A percentile compares a stretch with the other conserved stretches of the same genome.
phyloP scores from a whole-genome alignment of 2,797 vertebrate genomes.

The Epinephelus coioides region DNA sequence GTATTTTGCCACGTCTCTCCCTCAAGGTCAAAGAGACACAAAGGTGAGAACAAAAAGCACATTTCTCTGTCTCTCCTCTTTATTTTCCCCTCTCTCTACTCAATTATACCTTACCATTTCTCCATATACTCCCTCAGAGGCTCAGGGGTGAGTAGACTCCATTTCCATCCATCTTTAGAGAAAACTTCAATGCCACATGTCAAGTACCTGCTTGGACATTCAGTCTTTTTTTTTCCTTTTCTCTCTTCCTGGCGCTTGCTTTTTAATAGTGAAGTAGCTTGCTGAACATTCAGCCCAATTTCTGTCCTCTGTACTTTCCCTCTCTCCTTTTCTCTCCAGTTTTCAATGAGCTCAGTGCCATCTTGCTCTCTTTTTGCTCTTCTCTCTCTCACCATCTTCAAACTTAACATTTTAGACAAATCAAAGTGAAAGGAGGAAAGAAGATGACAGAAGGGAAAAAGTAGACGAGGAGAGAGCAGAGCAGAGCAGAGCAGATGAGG shows the following conservation, averaged over 20 bases:
- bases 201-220: slow-evolving; percentile 69
- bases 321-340: slow-evolving; percentile 28
- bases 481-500: slow-evolving; percentile 24
- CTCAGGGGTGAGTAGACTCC: slow-evolving; percentile 44
- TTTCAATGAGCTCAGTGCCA: slow-evolving; percentile 49
- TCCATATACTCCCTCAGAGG: slow-evolving; percentile 22
- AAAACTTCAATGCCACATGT: slow-evolving; percentile 63
- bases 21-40: slow-evolving; percentile 58
- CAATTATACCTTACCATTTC: slow-evolving; percentile 49
- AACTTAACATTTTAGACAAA: slow-evolving; percentile 72
- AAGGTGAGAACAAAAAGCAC: slow-evolving; percentile 49
- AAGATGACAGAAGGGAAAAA: slow-evolving; percentile 44
- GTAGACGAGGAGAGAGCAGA: slow-evolving; percentile 34
- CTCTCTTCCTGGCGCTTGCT: slow-evolving; percentile 21
- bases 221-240: slow-evolving; percentile 36
- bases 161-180: slow-evolving; percentile 64
- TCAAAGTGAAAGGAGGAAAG: slow-evolving; percentile 61
- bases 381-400: slow-evolving; percentile 45
- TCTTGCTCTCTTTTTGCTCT: slow-evolving; percentile 39
- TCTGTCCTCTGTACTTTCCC: slow-evolving; percentile 19
- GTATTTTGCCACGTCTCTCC: slow-evolving; percentile 26
- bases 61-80: slow-evolving; percentile 29
- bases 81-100: slow-evolving; percentile 21
- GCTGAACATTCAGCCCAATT: slow-evolving; percentile 53
- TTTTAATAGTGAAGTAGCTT: slow-evolving; percentile 51